phyloP scores from a whole-genome alignment of 2,113 vertebrate genomes.

The Pluvialis apricaria region DNA sequence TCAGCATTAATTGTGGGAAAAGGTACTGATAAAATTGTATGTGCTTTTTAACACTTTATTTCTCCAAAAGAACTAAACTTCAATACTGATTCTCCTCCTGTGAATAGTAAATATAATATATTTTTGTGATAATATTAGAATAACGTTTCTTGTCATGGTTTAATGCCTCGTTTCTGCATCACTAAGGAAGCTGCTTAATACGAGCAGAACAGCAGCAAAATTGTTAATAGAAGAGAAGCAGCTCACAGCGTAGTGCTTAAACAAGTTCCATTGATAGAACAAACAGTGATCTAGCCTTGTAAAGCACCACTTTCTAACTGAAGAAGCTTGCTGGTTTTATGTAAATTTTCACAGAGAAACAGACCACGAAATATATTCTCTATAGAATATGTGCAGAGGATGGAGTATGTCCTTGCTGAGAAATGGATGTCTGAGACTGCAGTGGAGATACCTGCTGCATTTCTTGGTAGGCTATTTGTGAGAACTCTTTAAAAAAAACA shows the following conservation, averaged over 20 bases:
- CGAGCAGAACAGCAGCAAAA: conserved; percentile 26
- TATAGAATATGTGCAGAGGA: not conserved
- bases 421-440: not conserved
- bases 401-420: not conserved
- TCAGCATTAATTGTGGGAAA: not conserved
- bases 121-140: not conserved
- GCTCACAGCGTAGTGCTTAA: not conserved
- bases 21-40: not conserved
- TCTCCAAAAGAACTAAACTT: not conserved
- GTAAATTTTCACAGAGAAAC: not conserved
- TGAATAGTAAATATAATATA: not conserved
- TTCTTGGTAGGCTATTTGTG: not conserved
- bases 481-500: not conserved
- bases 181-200: not conserved
- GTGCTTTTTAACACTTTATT: not conserved
- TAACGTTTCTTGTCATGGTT: not conserved
- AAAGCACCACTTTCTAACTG: not conserved
- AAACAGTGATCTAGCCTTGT: not conserved
- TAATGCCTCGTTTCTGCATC: conserved; percentile 1
- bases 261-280: not conserved
- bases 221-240: not conserved
- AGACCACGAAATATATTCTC: not conserved
- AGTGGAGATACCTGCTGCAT: not conserved
- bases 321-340: not conserved
- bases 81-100: not conserved